Evolutionary conservation across 2,797 vertebrate species (phyloP).

Genomic region (Martes flavigula): DNA sequence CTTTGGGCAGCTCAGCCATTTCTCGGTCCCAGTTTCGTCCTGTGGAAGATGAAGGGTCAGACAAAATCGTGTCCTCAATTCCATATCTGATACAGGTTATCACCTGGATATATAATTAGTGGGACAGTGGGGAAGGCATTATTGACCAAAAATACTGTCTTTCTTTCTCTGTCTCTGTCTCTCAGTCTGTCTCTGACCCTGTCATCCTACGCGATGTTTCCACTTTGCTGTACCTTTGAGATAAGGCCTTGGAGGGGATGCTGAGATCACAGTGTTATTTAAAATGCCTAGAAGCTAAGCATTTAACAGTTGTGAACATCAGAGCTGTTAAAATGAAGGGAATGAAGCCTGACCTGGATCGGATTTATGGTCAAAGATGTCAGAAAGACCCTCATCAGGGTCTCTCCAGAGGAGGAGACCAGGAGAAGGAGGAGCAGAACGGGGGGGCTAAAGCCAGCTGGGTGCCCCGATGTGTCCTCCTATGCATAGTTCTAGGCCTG

Average conservation of each 20-base stretch:
- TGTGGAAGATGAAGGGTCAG: background rate
- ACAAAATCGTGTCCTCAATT: background rate
- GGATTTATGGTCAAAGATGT: background rate
- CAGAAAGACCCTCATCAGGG: background rate
- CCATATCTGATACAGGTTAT: background rate
- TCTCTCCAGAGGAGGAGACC: background rate
- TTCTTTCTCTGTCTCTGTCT: background rate
- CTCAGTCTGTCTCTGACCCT: background rate
- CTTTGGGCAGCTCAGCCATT: background rate
- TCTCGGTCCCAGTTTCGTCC: background rate
- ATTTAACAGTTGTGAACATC: background rate
- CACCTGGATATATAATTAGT: background rate
- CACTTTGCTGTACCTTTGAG: background rate
- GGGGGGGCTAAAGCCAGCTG: background rate
- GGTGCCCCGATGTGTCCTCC: background rate
- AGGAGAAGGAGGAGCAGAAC: background rate
- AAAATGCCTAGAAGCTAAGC: background rate
- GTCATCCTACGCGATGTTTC: background rate
- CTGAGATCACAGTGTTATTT: background rate
- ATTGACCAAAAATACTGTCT: background rate
- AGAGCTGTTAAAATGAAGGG: background rate
- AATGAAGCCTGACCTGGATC: background rate
- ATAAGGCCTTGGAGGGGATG: background rate
- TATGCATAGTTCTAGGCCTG: background rate
- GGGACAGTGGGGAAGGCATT: background rate